phyloP scores from a whole-genome alignment of 2,113 vertebrate genomes.

The Hemiprocne comata region DNA sequence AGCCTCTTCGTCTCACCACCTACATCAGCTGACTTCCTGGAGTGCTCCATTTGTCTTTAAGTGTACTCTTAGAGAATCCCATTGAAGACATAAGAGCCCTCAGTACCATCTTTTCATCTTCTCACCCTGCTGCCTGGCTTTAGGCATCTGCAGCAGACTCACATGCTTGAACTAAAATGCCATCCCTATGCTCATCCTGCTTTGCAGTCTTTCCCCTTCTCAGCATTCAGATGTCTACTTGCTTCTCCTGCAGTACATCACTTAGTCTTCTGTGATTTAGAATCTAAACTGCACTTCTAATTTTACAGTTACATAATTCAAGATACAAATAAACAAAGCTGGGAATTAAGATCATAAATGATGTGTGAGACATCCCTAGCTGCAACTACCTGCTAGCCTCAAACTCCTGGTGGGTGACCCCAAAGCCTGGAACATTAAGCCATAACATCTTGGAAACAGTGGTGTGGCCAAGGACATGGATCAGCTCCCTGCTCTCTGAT shows the following conservation, averaged over 20 bases:
- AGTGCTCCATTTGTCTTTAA: conserved; percentile 49
- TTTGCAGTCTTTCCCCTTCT: background rate
- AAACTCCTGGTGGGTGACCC: background rate
- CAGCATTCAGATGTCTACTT: background rate
- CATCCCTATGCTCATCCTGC: background rate
- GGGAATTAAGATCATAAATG: background rate
- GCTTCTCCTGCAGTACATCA: background rate
- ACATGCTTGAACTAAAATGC: background rate
- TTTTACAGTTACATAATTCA: background rate
- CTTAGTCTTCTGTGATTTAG: background rate
- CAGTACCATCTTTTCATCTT: background rate
- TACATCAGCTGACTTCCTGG: conserved; percentile 36
- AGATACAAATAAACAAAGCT: background rate
- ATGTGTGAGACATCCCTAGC: background rate
- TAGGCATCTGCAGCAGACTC: background rate
- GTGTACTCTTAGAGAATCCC: background rate
- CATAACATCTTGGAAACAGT: background rate
- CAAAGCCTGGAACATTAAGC: background rate
- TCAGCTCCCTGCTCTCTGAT: background rate
- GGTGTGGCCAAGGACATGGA: background rate
- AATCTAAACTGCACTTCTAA: fast-evolving
- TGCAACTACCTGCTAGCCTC: background rate
- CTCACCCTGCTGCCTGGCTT: background rate
- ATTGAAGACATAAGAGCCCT: conserved; percentile 38
- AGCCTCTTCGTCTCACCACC: background rate